Evolutionary conservation across 2,888 invertebrate genomes (phyloP).

Genomic region (Epirrhoe tristata): DNA sequence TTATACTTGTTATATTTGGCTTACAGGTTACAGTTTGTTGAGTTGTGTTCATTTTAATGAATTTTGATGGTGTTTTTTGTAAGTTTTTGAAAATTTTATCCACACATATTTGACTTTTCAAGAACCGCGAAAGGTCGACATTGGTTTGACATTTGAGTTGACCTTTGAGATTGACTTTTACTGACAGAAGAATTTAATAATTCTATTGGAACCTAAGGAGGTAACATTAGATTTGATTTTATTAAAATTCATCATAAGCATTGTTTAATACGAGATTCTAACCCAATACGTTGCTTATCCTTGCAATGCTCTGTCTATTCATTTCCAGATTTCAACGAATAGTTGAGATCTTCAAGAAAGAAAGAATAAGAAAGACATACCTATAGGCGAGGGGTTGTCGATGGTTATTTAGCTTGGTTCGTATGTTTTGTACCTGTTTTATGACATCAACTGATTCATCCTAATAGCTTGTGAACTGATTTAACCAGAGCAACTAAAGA

Average conservation of each 20-base stretch:
- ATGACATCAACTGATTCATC: not conserved
- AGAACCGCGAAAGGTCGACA: not conserved
- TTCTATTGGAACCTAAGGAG: not conserved
- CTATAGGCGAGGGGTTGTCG: too few relatives aligned
- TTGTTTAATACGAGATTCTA: too few relatives aligned
- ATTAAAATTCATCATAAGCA: too few relatives aligned
- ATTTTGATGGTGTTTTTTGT: constrained; percentile 9
- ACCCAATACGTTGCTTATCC: too few relatives aligned
- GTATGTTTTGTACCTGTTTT: not conserved
- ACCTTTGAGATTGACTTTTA: not conserved
- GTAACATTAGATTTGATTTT: too few relatives aligned
- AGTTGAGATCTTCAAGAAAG: too few relatives aligned
- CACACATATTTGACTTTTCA: not conserved
- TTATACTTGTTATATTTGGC: not conserved
- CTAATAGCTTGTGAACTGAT: too few relatives aligned
- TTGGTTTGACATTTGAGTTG: not conserved
- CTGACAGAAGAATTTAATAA: not conserved
- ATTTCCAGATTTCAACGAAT: too few relatives aligned
- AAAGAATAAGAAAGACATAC: too few relatives aligned
- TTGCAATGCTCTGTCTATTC: too few relatives aligned
- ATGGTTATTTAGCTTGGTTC: too few relatives aligned
- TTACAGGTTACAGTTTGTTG: not conserved
- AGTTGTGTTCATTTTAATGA: constrained; percentile 8
- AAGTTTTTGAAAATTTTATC: not conserved
- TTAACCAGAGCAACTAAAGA: not conserved